Evolutionary conservation across 2,888 invertebrate genomes (phyloP), one percentile per base, ranked within the genome.

Genomic region (Chorisops tibialis): DNA sequence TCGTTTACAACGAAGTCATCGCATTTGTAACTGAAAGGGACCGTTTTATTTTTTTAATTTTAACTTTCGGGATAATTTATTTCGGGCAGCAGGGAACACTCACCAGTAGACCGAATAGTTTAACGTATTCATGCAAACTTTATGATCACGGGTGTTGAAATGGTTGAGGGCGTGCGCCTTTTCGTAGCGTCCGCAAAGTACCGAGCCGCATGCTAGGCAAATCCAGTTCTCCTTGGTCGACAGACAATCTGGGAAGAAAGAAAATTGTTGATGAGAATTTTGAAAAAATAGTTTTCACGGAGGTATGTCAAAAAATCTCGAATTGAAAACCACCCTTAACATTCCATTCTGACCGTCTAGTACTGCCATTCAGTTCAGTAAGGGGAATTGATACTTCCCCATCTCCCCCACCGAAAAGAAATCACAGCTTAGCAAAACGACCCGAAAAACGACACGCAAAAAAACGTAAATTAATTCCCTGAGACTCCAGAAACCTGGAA

Each of bases 1-100:
- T 89, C 89, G 77, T 89, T 88, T 68, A 85, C 83, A 58, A 89
- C 85, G 80, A 87, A 90, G 70, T 90, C 90, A 77, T 91, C 89
- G 80, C 91, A 91, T 74, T 82, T 81, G 74, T 90, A 90, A 77
- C 89, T 89, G 79, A 38, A 81, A 81, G 66, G 63, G 60, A 67
- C 64, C 59, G 35, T 30, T 16, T 3, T 11, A 45, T 12, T 48
- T 16, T 45, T 37, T 3, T 45, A 12, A 7, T 18, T 48, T 7
- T 48, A 9, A 9, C 22, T 48, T 9, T 48, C 7, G 48, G 48
- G 19, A 48, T 18, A 14, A 21, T 21, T 35, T 24, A 52, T 16
- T 16, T 1, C 21, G 6, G 16, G 2, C 22, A 47, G 14, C 30
- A 47, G 4, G 14, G 37, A 59, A 1, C 19, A 50, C 63, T 66